Percentiles rank a stretch among this genome's conserved stretches.
Evolutionary conservation across 1,140 invertebrate species (phyloP).

Genomic region (Scaptomyza montana): DNA sequence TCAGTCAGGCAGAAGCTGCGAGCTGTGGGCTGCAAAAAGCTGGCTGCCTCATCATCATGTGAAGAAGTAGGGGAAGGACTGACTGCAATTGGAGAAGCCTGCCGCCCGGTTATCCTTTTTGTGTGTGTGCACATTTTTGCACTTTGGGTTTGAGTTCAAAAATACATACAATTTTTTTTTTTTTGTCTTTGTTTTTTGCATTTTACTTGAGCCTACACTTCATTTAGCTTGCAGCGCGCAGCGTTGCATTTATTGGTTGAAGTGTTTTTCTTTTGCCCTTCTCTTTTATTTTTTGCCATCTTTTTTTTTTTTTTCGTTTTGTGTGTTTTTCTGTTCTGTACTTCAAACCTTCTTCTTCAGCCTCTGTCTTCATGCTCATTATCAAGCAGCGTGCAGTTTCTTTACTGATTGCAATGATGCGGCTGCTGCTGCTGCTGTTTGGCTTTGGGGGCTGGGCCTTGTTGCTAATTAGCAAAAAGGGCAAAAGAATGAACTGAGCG

Average conservation of each 20-base stretch:
- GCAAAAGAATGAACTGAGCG: conserved; percentile 19
- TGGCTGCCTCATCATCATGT: conserved; percentile 13
- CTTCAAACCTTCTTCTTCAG: conserved; percentile 7
- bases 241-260: conserved; percentile 73
- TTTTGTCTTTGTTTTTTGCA: conserved; percentile 52
- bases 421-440: conserved; percentile 33
- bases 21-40: conserved; percentile 9
- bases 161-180: conserved; percentile 27
- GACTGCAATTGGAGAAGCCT: conserved; percentile 22
- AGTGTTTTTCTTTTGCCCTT: conserved; percentile 58
- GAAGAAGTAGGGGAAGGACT: not conserved
- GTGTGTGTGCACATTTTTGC: conserved; percentile 54
- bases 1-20: conserved; percentile 46
- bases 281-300: conserved; percentile 29
- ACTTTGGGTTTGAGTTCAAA: conserved; percentile 37
- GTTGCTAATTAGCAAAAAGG: conserved; percentile 70
- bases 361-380: conserved; percentile 48
- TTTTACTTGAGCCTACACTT: conserved; percentile 75
- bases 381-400: conserved; percentile 74
- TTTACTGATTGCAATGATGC: conserved; percentile 70
- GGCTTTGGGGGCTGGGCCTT: conserved; percentile 31
- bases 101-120: conserved; percentile 69
- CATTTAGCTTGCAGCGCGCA: conserved; percentile 64
- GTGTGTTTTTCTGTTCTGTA: conserved; percentile 8
- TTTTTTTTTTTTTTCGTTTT: conserved; percentile 1